Evolutionary conservation across 2,888 invertebrate species (phyloP), one percentile per base, ranked within the genome.

Genomic region (Eugnorisma glareosa): DNA sequence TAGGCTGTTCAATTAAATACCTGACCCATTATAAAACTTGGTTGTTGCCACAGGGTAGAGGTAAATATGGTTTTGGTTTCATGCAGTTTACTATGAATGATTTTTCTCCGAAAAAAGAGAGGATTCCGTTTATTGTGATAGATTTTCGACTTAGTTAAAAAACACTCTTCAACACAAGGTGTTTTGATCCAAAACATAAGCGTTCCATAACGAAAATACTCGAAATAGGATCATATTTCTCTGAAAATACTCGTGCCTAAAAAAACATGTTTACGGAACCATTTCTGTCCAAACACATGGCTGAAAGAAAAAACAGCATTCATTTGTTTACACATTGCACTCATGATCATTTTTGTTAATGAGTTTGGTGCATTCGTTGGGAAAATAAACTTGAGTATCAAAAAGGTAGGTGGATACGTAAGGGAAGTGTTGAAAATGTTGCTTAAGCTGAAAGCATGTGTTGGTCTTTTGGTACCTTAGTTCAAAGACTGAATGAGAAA

Each of bases 361-460:
- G 85, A 87, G 85, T 71, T 68, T 31, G 75, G 48, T 85, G 87
- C 85, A 85, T 85, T 85, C 82, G 82, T 75, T 77, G 28, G 37
- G 77, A 75, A 59, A 87, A 85, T 76, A 85, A 82, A 75, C 85
- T 57, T 10, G 45, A 15, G 4, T 54, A 71, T 35, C 18, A 72
- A 10, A 67, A 64, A 37, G 28, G 64, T 66, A 68, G 3, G 43
- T 35, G 45, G 35, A 31, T 59, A 61, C 24, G 51, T 18, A 72
- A 66, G 13, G 31, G 59, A 57, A 61, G 69, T 79, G 79, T 69
- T 43, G 15, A 63, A 83, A 67, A 74, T 79, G 67, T 67, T 67
- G 57, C 48, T 67, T 51, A 67, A 35, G 37, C 43, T n/a, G 35
- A 45, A 63, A 57, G 15, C 8, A 6, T 1, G 15, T 54, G 37